A percentile compares a stretch with the other conserved stretches of the same genome.
Conservation (phyloP, 2,113 vertebrate species). For the Gasterosteus nipponicus region DNA sequence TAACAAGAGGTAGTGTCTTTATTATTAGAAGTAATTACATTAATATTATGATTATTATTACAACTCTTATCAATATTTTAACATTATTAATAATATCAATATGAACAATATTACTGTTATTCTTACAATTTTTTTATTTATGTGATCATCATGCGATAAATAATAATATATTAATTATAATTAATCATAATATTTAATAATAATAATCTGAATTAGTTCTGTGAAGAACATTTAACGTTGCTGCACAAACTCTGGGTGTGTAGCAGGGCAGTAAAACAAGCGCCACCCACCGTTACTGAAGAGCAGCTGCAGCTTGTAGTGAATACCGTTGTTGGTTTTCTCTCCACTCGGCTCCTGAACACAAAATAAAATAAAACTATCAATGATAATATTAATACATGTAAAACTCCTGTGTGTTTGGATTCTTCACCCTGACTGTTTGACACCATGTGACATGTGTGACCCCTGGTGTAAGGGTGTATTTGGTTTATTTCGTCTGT, state of each 20-base stretch:
- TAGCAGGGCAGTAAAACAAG: neutral
- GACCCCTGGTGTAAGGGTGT: neutral
- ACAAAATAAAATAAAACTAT: neutral
- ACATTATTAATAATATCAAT: too few species aligned
- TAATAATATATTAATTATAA: too few species aligned
- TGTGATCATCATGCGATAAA: too few species aligned
- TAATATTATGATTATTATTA: neutral
- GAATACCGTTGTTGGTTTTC: constrained; percentile 78
- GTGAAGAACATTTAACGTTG: too few species aligned
- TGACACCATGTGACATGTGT: neutral
- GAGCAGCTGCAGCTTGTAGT: constrained; percentile 74
- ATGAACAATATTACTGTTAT: too few species aligned
- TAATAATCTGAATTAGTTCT: too few species aligned
- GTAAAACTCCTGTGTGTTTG: neutral
- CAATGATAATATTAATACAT: neutral
- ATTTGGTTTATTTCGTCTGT: neutral
- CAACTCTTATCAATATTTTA: neutral
- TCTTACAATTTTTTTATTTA: too few species aligned
- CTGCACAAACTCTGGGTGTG: neutral
- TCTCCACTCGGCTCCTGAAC: constrained; percentile 70
- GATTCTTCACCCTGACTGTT: neutral
- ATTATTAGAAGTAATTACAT: neutral
- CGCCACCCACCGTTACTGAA: constrained; percentile 69
- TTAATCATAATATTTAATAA: too few species aligned
- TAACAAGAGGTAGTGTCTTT: too few species aligned